A percentile compares a stretch with the other conserved stretches of the same genome.
Conservation (phyloP, 2,797 vertebrate species). For the Myripristis murdjan region DNA sequence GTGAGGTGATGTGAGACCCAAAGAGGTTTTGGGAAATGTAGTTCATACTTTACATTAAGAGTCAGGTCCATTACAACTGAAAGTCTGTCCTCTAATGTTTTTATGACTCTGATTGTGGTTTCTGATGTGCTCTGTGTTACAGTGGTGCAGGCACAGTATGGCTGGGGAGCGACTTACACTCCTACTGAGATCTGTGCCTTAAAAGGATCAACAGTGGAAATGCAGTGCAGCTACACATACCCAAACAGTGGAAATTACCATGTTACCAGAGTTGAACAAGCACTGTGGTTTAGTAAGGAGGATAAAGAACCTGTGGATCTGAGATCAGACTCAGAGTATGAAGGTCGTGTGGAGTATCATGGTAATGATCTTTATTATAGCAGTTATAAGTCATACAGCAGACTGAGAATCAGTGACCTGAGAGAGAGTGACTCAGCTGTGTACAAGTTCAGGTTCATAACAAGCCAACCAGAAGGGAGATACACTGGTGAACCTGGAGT, state of each 20-base stretch:
- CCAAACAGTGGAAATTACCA: rapidly evolving
- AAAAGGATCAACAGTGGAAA: too few relatives aligned
- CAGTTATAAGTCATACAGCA: conserved; percentile 40
- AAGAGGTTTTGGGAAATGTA: too few relatives aligned
- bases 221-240: conserved; percentile 15
- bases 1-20: too few relatives aligned
- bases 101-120: neutral
- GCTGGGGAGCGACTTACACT: too few relatives aligned
- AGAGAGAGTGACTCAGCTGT: too few relatives aligned
- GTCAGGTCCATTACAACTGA: neutral
- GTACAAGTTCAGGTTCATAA: conserved; percentile 50
- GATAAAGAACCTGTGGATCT: neutral
- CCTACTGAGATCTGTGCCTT: too few relatives aligned
- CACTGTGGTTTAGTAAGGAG: conserved; percentile 16
- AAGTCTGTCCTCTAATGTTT: neutral
- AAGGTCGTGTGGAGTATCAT: conserved; percentile 18
- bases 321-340: neutral
- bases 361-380: neutral
- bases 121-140: conserved; percentile 32
- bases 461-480: neutral
- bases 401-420: too few relatives aligned
- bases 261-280: neutral
- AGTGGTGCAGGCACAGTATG: too few relatives aligned
- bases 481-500: conserved; percentile 24
- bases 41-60: too few relatives aligned